Evolutionary conservation across 2,888 invertebrate species (phyloP).

Genomic region (Callyntrura sp.): DNA sequence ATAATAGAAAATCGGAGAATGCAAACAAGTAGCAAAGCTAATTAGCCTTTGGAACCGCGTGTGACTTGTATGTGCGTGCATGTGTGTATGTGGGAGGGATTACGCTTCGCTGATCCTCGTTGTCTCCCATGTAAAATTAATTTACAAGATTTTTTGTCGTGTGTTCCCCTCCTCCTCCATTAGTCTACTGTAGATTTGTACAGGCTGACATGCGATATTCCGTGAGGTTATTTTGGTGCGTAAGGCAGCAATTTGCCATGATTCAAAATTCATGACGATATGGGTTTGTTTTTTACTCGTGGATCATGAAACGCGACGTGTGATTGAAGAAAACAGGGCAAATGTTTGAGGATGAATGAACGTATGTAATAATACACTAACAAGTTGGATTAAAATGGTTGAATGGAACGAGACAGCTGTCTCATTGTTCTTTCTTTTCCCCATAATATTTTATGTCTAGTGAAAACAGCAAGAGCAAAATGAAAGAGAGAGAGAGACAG

Average conservation of each 20-base stretch:
- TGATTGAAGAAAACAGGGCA: background rate
- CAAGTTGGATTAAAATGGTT: constrained; percentile 37
- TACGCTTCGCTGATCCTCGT: background rate
- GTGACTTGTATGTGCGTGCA: constrained; percentile 5
- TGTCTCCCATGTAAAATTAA: constrained; percentile 31
- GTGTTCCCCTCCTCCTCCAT: background rate
- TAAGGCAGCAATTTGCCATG: background rate
- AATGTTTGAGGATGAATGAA: constrained; percentile 19
- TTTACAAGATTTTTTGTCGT: constrained; percentile 1
- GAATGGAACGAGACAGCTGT: constrained; percentile 32
- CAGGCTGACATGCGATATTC: background rate
- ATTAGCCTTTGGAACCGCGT: constrained; percentile 27
- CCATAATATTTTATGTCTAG: constrained; percentile 70
- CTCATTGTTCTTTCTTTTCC: constrained; percentile 27
- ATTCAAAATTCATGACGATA: constrained; percentile 48
- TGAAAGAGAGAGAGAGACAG: background rate
- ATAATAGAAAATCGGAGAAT: constrained; percentile 1
- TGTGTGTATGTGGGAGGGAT: constrained; percentile 22
- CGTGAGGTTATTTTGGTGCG: background rate
- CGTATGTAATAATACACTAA: constrained; percentile 5
- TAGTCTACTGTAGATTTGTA: background rate
- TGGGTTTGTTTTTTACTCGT: background rate
- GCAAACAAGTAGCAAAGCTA: constrained; percentile 21
- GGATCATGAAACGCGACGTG: background rate
- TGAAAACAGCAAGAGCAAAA: constrained; percentile 19